Conservation (phyloP, 2,888 invertebrate genomes). For the Cataglyphis altisquamis region DNA sequence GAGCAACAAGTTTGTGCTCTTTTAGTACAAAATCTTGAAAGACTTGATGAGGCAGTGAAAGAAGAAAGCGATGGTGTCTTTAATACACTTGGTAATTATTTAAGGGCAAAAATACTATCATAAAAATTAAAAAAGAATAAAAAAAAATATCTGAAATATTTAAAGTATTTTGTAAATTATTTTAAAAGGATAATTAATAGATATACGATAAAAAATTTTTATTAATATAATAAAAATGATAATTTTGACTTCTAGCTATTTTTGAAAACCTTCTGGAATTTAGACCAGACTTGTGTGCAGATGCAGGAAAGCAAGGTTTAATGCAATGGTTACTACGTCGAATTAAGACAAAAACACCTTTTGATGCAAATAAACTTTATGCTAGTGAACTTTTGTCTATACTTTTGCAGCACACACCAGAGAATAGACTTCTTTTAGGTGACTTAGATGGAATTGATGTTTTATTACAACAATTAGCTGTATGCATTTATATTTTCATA, state of each 20-base stretch:
- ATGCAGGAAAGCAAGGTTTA: slow-evolving; percentile 96
- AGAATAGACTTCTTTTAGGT: slow-evolving; percentile 94
- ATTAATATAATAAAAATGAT: not conserved
- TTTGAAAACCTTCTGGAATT: slow-evolving; percentile 98
- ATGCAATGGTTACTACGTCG: slow-evolving; percentile 97
- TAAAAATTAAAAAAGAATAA: not conserved
- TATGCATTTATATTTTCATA: slow-evolving; percentile 84
- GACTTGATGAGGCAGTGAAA: slow-evolving; percentile 96
- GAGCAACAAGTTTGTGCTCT: slow-evolving; percentile 96
- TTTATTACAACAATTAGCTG: slow-evolving; percentile 96
- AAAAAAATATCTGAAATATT: not conserved
- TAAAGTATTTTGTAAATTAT: not conserved
- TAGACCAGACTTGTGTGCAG: slow-evolving; percentile 93
- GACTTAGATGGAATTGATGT: slow-evolving; percentile 98
- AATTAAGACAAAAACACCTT: slow-evolving; percentile 95
- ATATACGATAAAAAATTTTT: not conserved
- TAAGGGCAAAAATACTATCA: not conserved
- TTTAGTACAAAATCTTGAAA: slow-evolving; percentile 96
- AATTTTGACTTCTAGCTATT: slow-evolving; percentile 88
- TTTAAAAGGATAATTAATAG: not conserved
- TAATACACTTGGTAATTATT: slow-evolving; percentile 92
- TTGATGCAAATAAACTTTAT: slow-evolving; percentile 98
- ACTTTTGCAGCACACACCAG: slow-evolving; percentile 95
- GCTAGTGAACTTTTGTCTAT: slow-evolving; percentile 98
- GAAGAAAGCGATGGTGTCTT: slow-evolving; percentile 99